Evolutionary conservation across 2,888 invertebrate genomes (phyloP).

Genomic region (Caradrina kadenii): DNA sequence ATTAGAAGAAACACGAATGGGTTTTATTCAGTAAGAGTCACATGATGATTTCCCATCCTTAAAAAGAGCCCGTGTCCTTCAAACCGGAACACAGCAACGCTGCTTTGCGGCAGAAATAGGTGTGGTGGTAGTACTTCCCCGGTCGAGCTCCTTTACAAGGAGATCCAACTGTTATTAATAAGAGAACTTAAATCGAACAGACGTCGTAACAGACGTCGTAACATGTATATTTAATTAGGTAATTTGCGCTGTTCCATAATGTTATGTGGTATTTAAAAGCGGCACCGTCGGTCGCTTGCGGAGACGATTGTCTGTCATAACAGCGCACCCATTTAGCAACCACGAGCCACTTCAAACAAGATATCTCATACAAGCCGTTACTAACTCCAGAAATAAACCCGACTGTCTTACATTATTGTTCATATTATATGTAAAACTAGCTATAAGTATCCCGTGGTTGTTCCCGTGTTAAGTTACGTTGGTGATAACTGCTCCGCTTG

Average conservation of each 20-base stretch:
- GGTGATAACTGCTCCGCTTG: no score
- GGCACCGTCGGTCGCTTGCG: conserved; percentile 60
- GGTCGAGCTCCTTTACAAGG: no score
- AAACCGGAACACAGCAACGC: no score
- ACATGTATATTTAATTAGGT: conserved; percentile 50
- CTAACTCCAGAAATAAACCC: conserved; percentile 68
- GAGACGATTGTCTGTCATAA: conserved; percentile 76
- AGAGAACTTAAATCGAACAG: conserved; percentile 40
- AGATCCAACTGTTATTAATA: background rate
- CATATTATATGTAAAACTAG: conserved; percentile 35
- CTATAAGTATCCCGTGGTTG: no score
- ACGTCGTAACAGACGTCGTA: conserved; percentile 32
- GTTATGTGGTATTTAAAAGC: conserved; percentile 46
- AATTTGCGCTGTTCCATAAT: conserved; percentile 45
- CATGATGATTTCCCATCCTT: no score
- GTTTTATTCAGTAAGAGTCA: no score
- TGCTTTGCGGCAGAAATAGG: no score
- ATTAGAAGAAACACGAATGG: no score
- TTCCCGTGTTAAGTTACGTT: no score
- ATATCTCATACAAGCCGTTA: conserved; percentile 65
- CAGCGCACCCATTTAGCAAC: conserved; percentile 70
- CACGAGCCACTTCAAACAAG: conserved; percentile 78
- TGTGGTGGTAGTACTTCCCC: no score
- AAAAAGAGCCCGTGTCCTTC: no score
- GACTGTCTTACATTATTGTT: conserved; percentile 35